Evolutionary conservation across 2,888 invertebrate genomes (phyloP).

Genomic region (Galeopsomyia nigrocyanea): DNA sequence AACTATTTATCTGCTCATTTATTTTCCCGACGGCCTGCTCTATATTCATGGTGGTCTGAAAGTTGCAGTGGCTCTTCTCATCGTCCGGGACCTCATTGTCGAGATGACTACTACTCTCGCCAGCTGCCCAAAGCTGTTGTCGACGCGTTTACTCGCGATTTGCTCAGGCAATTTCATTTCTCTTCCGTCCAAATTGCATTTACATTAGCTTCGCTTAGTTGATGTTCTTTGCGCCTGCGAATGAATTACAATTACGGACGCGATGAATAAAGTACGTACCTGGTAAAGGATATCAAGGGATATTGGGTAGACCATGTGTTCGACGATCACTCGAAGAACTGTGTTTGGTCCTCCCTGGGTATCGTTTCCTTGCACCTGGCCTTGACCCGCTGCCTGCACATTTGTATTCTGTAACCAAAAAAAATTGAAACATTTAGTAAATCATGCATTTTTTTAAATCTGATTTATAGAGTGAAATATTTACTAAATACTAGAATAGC

Average conservation of each 20-base stretch:
- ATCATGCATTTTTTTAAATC: slow-evolving; percentile 8
- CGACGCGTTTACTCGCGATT: not conserved
- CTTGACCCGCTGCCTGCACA: slow-evolving; percentile 82
- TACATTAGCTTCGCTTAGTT: not conserved
- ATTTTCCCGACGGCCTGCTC: slow-evolving; percentile 33
- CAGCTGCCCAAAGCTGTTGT: not conserved
- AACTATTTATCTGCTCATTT: slow-evolving; percentile 43
- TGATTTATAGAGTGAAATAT: not conserved
- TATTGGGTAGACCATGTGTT: slow-evolving; percentile 98
- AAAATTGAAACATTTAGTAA: slow-evolving; percentile 2
- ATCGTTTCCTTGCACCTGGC: slow-evolving; percentile 69
- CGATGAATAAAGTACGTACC: slow-evolving; percentile 70
- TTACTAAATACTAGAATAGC: no score
- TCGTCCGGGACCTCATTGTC: not conserved
- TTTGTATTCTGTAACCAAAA: slow-evolving; percentile 71
- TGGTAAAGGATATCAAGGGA: slow-evolving; percentile 96
- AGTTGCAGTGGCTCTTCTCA: slow-evolving; percentile 31
- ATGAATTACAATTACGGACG: not conserved
- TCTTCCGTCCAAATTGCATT: not conserved
- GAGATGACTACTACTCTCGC: not conserved
- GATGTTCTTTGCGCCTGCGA: not conserved
- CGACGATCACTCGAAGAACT: slow-evolving; percentile 97
- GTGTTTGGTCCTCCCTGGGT: slow-evolving; percentile 94
- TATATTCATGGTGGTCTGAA: slow-evolving; percentile 39
- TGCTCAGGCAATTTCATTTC: not conserved